A percentile compares a stretch with the other conserved stretches of the same genome.
Evolutionary conservation across 1,140 invertebrate genomes (phyloP).

Genomic region (Archivesica marissinica): DNA sequence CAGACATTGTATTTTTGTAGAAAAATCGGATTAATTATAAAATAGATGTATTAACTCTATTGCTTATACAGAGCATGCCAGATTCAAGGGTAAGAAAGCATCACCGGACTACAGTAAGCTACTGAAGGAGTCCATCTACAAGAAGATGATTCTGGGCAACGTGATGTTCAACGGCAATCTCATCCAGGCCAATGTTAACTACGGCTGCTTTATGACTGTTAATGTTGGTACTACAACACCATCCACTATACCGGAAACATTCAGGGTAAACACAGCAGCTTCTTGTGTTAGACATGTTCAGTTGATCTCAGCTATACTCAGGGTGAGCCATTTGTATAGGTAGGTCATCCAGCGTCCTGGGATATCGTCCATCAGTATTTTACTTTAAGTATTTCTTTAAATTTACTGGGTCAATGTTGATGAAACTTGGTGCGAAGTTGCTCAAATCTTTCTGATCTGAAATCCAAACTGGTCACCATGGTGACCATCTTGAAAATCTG

Average conservation of each 20-base stretch:
- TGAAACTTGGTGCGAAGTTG: too few relatives aligned
- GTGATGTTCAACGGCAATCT: constrained; percentile 83
- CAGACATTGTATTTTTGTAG: too few relatives aligned
- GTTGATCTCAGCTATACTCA: too few relatives aligned
- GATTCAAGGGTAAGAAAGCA: constrained; percentile 69
- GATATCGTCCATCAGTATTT: too few relatives aligned
- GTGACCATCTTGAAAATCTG: too few relatives aligned
- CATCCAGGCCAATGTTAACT: constrained; percentile 80
- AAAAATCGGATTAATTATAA: too few relatives aligned
- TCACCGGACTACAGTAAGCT: constrained; percentile 79
- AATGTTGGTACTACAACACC: constrained; percentile 68
- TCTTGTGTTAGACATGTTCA: neutral
- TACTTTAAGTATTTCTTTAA: too few relatives aligned
- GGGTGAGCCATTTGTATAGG: too few relatives aligned
- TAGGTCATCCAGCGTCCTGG: too few relatives aligned
- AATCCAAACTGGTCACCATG: too few relatives aligned
- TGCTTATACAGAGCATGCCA: constrained; percentile 77
- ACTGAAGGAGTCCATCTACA: constrained; percentile 73
- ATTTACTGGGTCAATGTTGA: too few relatives aligned
- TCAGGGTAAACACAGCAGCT: constrained; percentile 81
- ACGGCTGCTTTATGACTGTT: constrained; percentile 83
- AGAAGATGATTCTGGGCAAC: constrained; percentile 77
- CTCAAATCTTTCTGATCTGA: too few relatives aligned
- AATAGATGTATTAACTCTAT: neutral
- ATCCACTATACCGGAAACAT: constrained; percentile 78